Evolutionary conservation across 2,113 vertebrate genomes (phyloP), one percentile per base, ranked within the genome.

Genomic region (Triplophysa tibetana): DNA sequence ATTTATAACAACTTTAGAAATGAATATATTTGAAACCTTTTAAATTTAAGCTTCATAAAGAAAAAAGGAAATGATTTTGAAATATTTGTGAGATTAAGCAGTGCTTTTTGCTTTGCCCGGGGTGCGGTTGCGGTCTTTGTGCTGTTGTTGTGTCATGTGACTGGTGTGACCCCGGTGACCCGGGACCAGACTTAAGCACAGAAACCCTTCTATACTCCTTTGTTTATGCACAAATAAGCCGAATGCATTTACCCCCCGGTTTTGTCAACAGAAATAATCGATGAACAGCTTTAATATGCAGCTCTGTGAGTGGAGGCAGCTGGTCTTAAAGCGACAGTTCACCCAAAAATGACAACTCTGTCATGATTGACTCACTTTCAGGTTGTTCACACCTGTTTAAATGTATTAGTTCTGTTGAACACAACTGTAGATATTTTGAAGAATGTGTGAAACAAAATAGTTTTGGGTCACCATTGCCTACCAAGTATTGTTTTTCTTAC

Each of bases 191-290:
- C 63, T 72, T 61, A 29, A 12, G 50, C 45, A 72, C 58, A 79
- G 68, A 79, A 66, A 62, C 38, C 79, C 66, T 63, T 79, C 56
- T 78, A 6, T 76, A 33, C 65, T 2, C 17, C 61, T 85, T 82
- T 82, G 79, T 87, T 84, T 82, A 68, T 12, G n/a, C 69, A 79
- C 61, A 81, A 81, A 85, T 72, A 74, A 77, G 52, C 72, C 52
- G 87, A 86, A 88, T 86, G 80, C 80, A 82, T 85, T 85, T 63
- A 54, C 33, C 41, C 60, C 67, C 48, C 19, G 63, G 73, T 75
- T 88, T 81, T 88, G 80, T 83, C 77, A 82, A 80, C 70, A 56
- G 76, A 78, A 67, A 82, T 88, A 83, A 88, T 88, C 84, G 83
- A 79, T 87, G 77, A 86, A 70, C 79, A 70, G 82, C 67, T 83